phyloP scores from a whole-genome alignment of 2,797 vertebrate species.

The Lutjanus campechanus region DNA sequence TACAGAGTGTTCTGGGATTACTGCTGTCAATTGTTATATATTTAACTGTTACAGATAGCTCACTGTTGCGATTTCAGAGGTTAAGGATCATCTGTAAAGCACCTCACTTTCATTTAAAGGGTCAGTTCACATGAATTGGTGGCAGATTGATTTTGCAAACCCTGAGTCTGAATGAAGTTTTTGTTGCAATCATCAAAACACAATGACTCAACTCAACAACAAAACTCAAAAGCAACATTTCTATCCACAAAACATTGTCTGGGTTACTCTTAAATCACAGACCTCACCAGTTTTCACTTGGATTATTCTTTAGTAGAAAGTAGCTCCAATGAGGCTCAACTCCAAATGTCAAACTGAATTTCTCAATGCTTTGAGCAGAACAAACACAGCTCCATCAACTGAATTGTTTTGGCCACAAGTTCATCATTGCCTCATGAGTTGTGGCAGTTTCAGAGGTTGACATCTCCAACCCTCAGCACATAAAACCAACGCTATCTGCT shows the following conservation, averaged over 20 bases:
- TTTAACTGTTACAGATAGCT: not conserved
- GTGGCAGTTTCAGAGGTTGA: not conserved
- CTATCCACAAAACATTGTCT: not conserved
- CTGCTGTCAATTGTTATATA: not conserved
- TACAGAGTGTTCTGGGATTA: conserved; percentile 10
- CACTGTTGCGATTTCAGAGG: not conserved
- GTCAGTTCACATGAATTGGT: not conserved
- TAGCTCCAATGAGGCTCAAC: not conserved
- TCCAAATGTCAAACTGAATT: conserved; percentile 6
- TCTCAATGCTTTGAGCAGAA: not conserved
- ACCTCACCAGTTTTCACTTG: not conserved
- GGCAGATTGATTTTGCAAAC: not conserved
- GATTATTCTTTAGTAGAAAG: not conserved
- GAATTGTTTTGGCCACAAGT: not conserved
- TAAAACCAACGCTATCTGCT: not conserved
- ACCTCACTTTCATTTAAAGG: not conserved
- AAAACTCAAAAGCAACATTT: not conserved
- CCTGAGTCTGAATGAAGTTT: not conserved
- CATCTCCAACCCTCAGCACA: not conserved
- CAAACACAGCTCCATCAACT: not conserved
- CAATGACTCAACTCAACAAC: not conserved
- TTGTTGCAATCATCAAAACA: not conserved
- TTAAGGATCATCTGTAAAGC: conserved; percentile 1
- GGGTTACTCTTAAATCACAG: not conserved
- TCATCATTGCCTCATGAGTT: not conserved